phyloP scores from a whole-genome alignment of 53 echinoderm and acorn worm genomes.

The Actinopyga echinites region DNA sequence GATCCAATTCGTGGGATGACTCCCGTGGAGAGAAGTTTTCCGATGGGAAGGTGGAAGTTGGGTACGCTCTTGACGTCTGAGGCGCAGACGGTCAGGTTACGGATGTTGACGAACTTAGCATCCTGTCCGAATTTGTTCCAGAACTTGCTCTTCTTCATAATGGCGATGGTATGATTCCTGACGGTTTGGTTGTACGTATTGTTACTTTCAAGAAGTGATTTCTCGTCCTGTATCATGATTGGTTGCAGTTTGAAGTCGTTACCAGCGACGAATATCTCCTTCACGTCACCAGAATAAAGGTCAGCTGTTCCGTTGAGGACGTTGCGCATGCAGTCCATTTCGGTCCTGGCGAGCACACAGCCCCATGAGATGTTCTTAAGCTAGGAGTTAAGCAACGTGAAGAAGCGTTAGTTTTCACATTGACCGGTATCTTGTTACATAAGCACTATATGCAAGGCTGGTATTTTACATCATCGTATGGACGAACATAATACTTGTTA shows the following conservation, averaged over 20 bases:
- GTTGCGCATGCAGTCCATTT: constrained; percentile 93
- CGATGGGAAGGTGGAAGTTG: constrained; percentile 86
- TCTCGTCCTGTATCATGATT: constrained; percentile 56
- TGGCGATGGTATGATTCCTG: constrained; percentile 82
- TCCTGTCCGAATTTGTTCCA: constrained; percentile 58
- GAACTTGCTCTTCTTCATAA: constrained; percentile 62
- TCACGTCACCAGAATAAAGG: constrained; percentile 66
- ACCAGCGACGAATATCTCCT: constrained; percentile 87
- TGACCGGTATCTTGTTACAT: no score
- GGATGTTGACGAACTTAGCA: constrained; percentile 56
- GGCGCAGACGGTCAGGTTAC: constrained; percentile 78
- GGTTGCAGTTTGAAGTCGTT: constrained; percentile 86
- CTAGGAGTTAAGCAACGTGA: constrained; percentile 26
- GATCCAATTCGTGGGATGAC: constrained; percentile 94
- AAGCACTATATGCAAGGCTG: no score
- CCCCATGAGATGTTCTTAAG: constrained; percentile 84
- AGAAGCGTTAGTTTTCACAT: no score
- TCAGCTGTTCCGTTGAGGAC: constrained; percentile 85
- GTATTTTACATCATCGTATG: no score
- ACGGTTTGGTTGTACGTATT: constrained; percentile 48
- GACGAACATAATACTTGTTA: no score
- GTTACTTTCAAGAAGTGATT: background rate
- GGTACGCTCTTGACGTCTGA: constrained; percentile 76
- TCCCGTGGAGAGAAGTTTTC: constrained; percentile 85
- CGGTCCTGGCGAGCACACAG: constrained; percentile 65